Percentiles rank a stretch among this genome's conserved stretches.
These are phyloP conservation scores for Arvicanthis niloticus DNA, from an alignment of 2,113 vertebrate species.

Conservation along the genomic window DNA sequence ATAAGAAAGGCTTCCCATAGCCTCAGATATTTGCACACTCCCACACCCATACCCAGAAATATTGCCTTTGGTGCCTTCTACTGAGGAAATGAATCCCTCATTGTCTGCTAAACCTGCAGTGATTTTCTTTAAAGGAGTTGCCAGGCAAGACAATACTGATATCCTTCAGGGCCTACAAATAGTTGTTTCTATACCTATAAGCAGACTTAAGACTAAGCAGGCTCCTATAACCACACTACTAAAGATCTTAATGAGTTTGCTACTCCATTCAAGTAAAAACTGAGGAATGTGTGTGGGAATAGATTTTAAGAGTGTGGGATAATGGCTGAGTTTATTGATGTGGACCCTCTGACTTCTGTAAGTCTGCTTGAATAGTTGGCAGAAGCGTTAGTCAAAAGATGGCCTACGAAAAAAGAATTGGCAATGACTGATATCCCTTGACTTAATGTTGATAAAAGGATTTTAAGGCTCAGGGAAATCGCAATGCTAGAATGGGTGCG, in stretches of 20 bases:
- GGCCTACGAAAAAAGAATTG: background rate
- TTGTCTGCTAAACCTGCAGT: background rate
- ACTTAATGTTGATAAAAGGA: background rate
- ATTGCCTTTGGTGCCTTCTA: background rate
- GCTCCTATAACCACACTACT: background rate
- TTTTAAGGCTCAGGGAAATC: background rate
- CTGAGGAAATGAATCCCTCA: background rate
- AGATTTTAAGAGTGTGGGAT: background rate
- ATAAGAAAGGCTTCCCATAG: background rate
- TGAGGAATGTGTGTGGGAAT: background rate
- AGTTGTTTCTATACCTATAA: background rate
- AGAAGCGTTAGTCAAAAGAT: background rate
- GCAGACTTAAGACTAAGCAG: background rate
- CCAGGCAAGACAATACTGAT: background rate
- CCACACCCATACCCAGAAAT: background rate
- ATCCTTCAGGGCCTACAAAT: background rate
- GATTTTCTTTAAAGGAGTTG: background rate
- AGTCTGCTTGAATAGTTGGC: background rate
- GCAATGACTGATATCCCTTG: background rate
- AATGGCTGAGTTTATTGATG: background rate
- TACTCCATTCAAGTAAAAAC: background rate
- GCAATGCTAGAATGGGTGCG: background rate
- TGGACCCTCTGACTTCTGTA: background rate
- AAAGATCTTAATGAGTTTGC: background rate
- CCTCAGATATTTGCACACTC: background rate